Percentiles rank a stretch among this genome's conserved stretches.
Conservation (phyloP, 2,888 invertebrate genomes). For the Protonemura montana region DNA sequence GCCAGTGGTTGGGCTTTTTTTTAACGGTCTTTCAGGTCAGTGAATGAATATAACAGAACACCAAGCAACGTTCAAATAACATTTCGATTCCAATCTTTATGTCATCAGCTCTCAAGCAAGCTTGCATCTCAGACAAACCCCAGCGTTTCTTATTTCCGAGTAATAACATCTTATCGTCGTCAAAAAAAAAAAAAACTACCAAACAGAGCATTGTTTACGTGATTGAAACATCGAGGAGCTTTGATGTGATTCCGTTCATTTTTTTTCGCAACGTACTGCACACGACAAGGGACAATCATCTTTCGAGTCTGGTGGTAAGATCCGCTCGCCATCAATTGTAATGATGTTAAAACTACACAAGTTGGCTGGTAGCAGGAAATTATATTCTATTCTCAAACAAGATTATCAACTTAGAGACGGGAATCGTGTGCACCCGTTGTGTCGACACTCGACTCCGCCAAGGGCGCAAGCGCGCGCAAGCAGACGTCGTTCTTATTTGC, state of each 20-base stretch:
- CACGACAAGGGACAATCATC: not conserved
- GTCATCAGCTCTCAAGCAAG: not conserved
- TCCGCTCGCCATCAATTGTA: not conserved
- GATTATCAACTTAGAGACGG: slow-evolving; percentile 9
- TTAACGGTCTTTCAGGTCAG: not conserved
- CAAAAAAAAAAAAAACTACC: not conserved
- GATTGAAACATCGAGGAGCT: not conserved
- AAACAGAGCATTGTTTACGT: not conserved
- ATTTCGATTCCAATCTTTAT: not conserved
- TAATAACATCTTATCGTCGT: not conserved
- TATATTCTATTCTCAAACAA: slow-evolving; percentile 29
- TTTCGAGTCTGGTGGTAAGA: not conserved
- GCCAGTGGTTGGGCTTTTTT: not conserved
- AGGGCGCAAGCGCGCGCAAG: not conserved
- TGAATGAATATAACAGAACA: not conserved
- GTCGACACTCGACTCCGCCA: not conserved
- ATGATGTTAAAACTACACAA: not conserved
- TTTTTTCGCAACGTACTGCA: not conserved
- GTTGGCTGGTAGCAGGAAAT: slow-evolving; percentile 8
- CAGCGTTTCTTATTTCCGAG: not conserved
- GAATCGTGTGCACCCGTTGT: not conserved
- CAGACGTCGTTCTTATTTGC: not conserved
- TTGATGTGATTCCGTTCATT: not conserved
- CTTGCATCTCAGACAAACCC: not conserved
- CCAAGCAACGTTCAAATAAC: not conserved